phyloP scores from a whole-genome alignment of 1,140 invertebrate genomes.

The Dryas iulia region DNA sequence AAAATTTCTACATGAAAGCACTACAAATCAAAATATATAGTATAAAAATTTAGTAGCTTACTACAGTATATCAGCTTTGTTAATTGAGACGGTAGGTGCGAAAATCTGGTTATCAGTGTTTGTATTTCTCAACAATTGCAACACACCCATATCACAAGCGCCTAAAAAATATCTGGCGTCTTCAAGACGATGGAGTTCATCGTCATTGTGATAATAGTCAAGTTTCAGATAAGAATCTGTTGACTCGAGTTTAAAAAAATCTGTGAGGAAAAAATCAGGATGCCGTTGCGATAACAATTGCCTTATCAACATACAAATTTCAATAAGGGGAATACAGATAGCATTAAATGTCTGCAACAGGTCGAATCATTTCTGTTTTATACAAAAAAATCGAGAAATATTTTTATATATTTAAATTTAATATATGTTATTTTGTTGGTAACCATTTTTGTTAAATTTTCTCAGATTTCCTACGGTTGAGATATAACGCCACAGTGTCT shows the following conservation, averaged over 20 bases:
- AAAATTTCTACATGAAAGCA: background rate
- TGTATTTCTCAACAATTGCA: slow-evolving; percentile 35
- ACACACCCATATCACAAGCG: slow-evolving; percentile 16
- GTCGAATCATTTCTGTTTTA: background rate
- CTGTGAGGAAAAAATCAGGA: slow-evolving; percentile 67
- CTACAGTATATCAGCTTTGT: background rate
- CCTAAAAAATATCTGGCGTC: slow-evolving; percentile 35
- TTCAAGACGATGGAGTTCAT: slow-evolving; percentile 34
- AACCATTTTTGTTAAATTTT: too few species aligned
- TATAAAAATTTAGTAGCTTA: background rate
- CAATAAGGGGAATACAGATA: slow-evolving; percentile 3
- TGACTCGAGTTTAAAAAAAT: slow-evolving; percentile 58
- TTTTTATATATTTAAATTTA: too few species aligned
- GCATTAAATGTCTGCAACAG: background rate
- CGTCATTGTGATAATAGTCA: slow-evolving; percentile 56
- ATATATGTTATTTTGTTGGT: too few species aligned
- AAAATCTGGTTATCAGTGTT: slow-evolving; percentile 18
- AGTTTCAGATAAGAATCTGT: slow-evolving; percentile 63
- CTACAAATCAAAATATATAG: background rate
- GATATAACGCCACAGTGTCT: too few species aligned
- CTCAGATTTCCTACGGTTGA: too few species aligned
- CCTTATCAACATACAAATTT: slow-evolving; percentile 52
- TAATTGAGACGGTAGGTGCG: slow-evolving; percentile 4
- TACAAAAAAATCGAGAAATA: background rate
- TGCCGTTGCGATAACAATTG: slow-evolving; percentile 57